Evolutionary conservation across 2,113 vertebrate species (phyloP), one percentile per base, ranked within the genome.

Genomic region (Candoia aspera): DNA sequence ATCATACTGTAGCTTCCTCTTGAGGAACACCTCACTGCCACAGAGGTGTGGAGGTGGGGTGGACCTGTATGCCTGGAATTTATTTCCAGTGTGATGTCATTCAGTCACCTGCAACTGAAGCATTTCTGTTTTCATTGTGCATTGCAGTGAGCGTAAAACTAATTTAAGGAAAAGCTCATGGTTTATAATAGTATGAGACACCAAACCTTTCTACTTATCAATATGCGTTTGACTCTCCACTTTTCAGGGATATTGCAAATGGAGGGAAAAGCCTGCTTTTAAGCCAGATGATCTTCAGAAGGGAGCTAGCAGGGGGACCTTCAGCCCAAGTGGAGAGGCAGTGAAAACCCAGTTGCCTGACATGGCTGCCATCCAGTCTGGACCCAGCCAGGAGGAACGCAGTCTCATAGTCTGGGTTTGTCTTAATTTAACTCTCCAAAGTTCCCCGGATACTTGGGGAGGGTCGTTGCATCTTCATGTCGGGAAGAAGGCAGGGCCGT

Each of bases 401-500:
- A 6, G 8, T 15, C 29, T 9, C 10, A 46, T 3, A n/a, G 55
- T 33, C n/a, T 33, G 24, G 5, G 24, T 62, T n/a, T 29, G 59
- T 49, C 87, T 19, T 8, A 62, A 42, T 5, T 11, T 37, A 15
- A 6, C 8, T 12, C 9, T 21, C 21, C 9, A 1, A 42, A 49
- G 13, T 9, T 26, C 42, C 23, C 58, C 26, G 8, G 0, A 17
- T 8, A 5, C 49, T 49, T 49, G 6, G 17, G 33, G 26, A 62
- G 60, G 46, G 58, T 15, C 42, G 57, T 13, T 62, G 57, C 0
- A 26, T 54, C 26, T 86, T 29, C 90, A 33, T 62, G 83, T 84
- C 8, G 2, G 42, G 90, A 15, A 3, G 15, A 0, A 85, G 88
- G 60, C 21, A 55, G 9, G 0, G 17, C 33, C 0, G 0, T 0